Evolutionary conservation across 2,797 vertebrate genomes (phyloP).

Genomic region (Antrozous pallidus): DNA sequence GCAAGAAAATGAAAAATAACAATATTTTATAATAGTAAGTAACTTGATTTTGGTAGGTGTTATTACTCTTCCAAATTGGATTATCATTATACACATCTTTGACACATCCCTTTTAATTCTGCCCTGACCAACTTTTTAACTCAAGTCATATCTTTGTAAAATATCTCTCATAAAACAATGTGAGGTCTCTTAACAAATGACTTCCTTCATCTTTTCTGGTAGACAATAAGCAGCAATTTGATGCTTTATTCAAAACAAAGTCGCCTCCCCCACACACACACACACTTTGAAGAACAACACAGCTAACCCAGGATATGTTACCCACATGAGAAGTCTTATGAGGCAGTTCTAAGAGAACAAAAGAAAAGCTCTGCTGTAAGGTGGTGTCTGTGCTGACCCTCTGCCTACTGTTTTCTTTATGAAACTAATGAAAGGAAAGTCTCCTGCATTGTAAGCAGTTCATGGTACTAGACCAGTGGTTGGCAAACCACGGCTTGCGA

Average conservation of each 20-base stretch:
- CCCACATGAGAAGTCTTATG: neutral
- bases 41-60: neutral
- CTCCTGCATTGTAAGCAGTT: neutral
- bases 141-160: conserved; percentile 28
- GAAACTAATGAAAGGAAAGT: neutral
- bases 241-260: neutral
- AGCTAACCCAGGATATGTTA: neutral
- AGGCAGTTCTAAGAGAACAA: neutral
- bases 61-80: conserved; percentile 9
- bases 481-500: too few relatives aligned
- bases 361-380: neutral
- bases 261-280: neutral
- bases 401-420: neutral
- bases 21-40: conserved; percentile 36
- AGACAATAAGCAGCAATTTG: conserved; percentile 20
- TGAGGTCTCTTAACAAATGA: neutral
- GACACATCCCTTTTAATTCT: conserved; percentile 21
- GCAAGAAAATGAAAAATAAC: neutral
- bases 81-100: conserved; percentile 14
- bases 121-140: neutral
- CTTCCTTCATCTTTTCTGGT: neutral
- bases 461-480: neutral
- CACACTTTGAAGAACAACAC: neutral
- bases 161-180: conserved; percentile 9
- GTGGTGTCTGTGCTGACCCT: neutral